Percentiles rank a stretch among this genome's conserved stretches.
Evolutionary conservation across 2,888 invertebrate genomes (phyloP).

Genomic region (Prosopocoilus inquinatus): DNA sequence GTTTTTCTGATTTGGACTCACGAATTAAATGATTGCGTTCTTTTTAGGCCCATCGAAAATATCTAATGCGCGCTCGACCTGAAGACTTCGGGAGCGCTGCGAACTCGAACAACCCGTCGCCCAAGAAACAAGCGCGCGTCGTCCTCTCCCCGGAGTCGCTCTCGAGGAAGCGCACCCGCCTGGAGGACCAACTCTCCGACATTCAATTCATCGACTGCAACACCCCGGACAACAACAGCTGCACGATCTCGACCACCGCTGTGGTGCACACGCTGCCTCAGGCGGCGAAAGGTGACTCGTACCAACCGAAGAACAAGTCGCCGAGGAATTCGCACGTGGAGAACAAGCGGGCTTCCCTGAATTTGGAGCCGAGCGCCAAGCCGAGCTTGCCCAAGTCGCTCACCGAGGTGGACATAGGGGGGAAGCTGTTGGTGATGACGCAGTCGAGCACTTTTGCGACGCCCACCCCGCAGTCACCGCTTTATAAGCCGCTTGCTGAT

Average conservation of each 20-base stretch:
- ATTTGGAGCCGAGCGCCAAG: slow-evolving; percentile 34
- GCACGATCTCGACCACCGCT: slow-evolving; percentile 43
- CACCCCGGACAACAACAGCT: slow-evolving; percentile 62
- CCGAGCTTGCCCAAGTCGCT: slow-evolving; percentile 40
- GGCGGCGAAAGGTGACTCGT: slow-evolving; percentile 30
- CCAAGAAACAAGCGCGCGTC: slow-evolving; percentile 60
- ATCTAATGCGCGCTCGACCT: slow-evolving; percentile 54
- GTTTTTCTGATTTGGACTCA: neutral
- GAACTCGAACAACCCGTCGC: slow-evolving; percentile 60
- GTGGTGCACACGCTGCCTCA: slow-evolving; percentile 39
- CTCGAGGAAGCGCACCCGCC: slow-evolving; percentile 64
- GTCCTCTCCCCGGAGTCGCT: slow-evolving; percentile 52
- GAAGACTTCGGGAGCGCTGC: slow-evolving; percentile 57
- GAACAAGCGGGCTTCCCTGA: slow-evolving; percentile 44
- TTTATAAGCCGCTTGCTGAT: slow-evolving; percentile 42
- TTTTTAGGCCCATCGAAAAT: slow-evolving; percentile 52
- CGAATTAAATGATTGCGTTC: neutral
- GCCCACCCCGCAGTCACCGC: slow-evolving; percentile 45
- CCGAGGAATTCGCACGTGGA: slow-evolving; percentile 43
- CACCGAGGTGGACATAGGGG: slow-evolving; percentile 43
- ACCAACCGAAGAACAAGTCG: slow-evolving; percentile 48
- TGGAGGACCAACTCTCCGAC: slow-evolving; percentile 76
- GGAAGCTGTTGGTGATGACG: slow-evolving; percentile 32
- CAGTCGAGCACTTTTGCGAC: slow-evolving; percentile 37
- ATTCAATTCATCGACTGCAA: slow-evolving; percentile 81